Evolutionary conservation across 2,888 invertebrate species (phyloP).

Genomic region (Athetis lepigone): DNA sequence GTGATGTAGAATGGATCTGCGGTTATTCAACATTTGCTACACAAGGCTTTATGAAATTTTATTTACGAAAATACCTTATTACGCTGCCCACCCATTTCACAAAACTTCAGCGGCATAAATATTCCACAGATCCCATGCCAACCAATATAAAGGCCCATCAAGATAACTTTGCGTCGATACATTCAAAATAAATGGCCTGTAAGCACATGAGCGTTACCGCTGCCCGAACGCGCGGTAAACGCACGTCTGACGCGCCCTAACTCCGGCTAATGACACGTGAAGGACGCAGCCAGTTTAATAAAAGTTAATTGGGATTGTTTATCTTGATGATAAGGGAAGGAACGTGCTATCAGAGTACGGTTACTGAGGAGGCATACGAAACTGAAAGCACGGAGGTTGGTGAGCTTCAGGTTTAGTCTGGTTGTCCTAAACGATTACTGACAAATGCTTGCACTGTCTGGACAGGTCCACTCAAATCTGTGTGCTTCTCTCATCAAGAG

Average conservation of each 20-base stretch:
- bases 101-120: constrained; percentile 2
- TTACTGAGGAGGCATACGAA: no score
- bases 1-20: no score
- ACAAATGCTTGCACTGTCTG: no score
- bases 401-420: neutral
- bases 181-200: constrained; percentile 52
- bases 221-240: constrained; percentile 40
- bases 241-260: constrained; percentile 42
- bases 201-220: constrained; percentile 41
- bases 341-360: no score
- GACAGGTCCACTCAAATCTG: no score
- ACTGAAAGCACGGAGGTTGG: neutral
- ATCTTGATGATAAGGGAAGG: constrained; percentile 28
- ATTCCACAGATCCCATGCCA: constrained; percentile 14
- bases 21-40: no score
- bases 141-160: constrained; percentile 32
- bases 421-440: no score
- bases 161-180: constrained; percentile 50
- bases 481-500: no score
- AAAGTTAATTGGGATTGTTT: constrained; percentile 56
- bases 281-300: constrained; percentile 45
- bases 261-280: constrained; percentile 47
- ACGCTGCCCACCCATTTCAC: neutral
- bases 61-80: neutral
- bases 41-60: no score